Evolutionary conservation across 2,888 invertebrate species (phyloP), one percentile per base, ranked within the genome.

Genomic region (Marronus borbonicus): DNA sequence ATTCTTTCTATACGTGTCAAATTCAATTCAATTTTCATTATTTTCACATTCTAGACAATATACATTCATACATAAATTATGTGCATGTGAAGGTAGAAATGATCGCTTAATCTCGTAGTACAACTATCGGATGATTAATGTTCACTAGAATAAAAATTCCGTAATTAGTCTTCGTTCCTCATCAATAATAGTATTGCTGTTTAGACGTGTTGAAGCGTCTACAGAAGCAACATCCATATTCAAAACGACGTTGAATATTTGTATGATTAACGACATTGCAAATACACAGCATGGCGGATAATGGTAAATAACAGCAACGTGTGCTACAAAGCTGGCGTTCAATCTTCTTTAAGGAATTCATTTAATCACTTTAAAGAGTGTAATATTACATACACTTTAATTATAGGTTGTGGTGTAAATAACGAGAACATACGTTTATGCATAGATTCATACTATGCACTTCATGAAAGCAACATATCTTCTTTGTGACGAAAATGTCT

Each of bases 101-200:
- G 68, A 49, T 44, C 24, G 49, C 39, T 68, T 49, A 49, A 44
- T 74, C 60, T 60, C 58, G 36, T 44, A 60, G 4, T 60, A 55
- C 24, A 36, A 36, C 72, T 44, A 44, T 17, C 24, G 24, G 60
- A 39, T 74, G 76, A 76, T 76, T 76, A 65, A 76, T 76, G 31
- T 50, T 52, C 66, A 66, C 31, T 20, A 60, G 36, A 76, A 58
- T 68, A 69, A 77, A 74, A 74, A 69, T 64, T 14, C 24, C 20
- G 60, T 60, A 78, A 78, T 78, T 78, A 78, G 76, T 70, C 50
- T 60, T 58, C 69, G 44, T 14, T 60, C 44, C 39, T 64, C 76
- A 70, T 78, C 78, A 78, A 78, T 78, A 76, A 78, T 62, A 49
- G 76, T 69, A 69, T 62, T 78, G 8, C 12, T 78, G 76, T 74